Conservation (phyloP, 2,797 vertebrate species). For the Phyllotis vaccarum region DNA sequence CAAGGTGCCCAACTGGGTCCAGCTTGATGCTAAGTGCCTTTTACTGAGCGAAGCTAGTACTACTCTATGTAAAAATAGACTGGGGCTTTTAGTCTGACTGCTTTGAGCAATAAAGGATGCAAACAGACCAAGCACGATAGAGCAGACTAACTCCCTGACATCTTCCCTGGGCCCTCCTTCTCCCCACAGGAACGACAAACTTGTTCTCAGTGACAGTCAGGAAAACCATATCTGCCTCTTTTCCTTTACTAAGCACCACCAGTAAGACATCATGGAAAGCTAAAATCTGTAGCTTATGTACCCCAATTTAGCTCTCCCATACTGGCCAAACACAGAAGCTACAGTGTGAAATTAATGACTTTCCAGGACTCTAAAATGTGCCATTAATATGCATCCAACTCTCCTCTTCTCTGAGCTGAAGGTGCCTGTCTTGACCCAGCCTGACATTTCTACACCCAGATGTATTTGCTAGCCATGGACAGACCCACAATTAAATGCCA, state of each 20-base stretch:
- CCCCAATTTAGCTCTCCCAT: slow-evolving; percentile 63
- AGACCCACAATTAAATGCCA: slow-evolving; percentile 78
- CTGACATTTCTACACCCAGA: slow-evolving; percentile 42
- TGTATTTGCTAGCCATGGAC: slow-evolving; percentile 62
- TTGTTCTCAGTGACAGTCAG: slow-evolving; percentile 68
- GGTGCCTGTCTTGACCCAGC: slow-evolving; percentile 55
- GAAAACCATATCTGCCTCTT: slow-evolving; percentile 75
- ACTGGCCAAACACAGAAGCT: slow-evolving; percentile 55
- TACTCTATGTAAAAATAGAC: slow-evolving; percentile 82
- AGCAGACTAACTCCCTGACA: slow-evolving; percentile 75
- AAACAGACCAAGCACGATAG: slow-evolving; percentile 81
- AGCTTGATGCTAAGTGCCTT: slow-evolving; percentile 89
- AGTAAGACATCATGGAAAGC: slow-evolving; percentile 79
- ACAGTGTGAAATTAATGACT: slow-evolving; percentile 65
- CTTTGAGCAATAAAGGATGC: slow-evolving; percentile 80
- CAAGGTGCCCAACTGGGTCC: slow-evolving; percentile 88
- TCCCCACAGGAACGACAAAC: slow-evolving; percentile 77
- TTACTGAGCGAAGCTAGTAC: slow-evolving; percentile 85
- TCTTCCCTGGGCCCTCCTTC: slow-evolving; percentile 73
- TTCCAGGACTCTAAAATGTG: slow-evolving; percentile 72
- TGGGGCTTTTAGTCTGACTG: slow-evolving; percentile 78
- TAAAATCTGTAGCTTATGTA: slow-evolving; percentile 75
- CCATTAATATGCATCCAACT: slow-evolving; percentile 75
- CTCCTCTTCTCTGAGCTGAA: slow-evolving; percentile 51
- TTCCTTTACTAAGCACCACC: slow-evolving; percentile 74